Conservation (phyloP, 2,797 vertebrate genomes). For the Paratrypauchen microcephalus region DNA sequence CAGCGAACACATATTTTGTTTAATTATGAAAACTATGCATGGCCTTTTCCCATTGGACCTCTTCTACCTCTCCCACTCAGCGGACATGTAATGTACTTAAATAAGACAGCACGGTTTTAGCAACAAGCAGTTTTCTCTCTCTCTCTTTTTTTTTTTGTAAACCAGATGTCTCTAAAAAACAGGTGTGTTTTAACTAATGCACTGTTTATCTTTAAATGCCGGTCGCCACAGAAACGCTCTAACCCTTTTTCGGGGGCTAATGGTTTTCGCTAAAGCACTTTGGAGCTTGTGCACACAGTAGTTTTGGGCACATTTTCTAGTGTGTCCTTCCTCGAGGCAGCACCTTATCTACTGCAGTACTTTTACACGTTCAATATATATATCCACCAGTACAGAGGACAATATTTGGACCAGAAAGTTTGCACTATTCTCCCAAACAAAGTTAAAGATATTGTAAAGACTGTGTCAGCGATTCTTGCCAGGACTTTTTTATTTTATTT, state of each 20-base stretch:
- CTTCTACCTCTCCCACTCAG: not conserved
- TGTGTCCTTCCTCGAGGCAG: constrained; percentile 9
- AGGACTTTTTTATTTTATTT: constrained; percentile 2
- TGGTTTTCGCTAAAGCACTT: constrained; percentile 15
- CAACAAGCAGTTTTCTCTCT: not conserved
- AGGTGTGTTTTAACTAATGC: constrained; percentile 19
- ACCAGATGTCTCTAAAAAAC: constrained; percentile 3
- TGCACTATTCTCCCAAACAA: not conserved
- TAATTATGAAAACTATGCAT: constrained; percentile 12
- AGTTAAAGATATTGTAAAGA: not conserved
- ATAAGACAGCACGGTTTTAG: not conserved
- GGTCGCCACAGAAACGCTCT: not conserved
- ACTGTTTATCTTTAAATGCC: constrained; percentile 10
- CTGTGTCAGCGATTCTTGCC: not conserved
- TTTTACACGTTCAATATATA: constrained; percentile 7
- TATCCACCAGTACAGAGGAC: not conserved
- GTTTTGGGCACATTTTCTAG: constrained; percentile 17
- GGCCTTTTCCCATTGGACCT: constrained; percentile 5
- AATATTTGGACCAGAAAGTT: constrained; percentile 2
- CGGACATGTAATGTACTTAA: not conserved
- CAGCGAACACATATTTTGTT: constrained; percentile 2
- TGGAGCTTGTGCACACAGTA: constrained; percentile 21
- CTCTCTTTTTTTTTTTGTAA: not conserved
- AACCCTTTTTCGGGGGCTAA: constrained; percentile 1
- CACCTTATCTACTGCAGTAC: constrained; percentile 19